A percentile compares a stretch with the other conserved stretches of the same genome.
Evolutionary conservation across 2,797 vertebrate genomes (phyloP).

Genomic region (Scleropages formosus): DNA sequence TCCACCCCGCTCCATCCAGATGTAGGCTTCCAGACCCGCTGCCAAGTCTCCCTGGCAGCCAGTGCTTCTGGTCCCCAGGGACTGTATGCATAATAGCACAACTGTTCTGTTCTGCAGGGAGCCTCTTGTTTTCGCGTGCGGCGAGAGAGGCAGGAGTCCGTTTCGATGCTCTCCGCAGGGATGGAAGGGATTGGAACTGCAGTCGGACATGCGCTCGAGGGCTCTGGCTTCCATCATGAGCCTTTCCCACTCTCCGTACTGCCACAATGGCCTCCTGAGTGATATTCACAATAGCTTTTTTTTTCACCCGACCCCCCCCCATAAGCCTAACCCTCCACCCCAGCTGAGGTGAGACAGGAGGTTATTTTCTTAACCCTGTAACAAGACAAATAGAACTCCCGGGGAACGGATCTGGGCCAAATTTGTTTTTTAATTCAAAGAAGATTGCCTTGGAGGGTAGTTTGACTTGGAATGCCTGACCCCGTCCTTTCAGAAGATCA

Average conservation of each 20-base stretch:
- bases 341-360: constrained; percentile 49
- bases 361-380: constrained; percentile 63
- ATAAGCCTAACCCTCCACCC: constrained; percentile 24
- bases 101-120: constrained; percentile 72
- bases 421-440: constrained; percentile 64
- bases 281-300: constrained; percentile 25
- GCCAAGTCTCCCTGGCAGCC: constrained; percentile 63
- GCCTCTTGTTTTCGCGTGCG: constrained; percentile 52
- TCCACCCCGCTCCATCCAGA: constrained; percentile 65
- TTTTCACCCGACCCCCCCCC: not conserved
- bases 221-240: not conserved
- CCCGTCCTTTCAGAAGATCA: constrained; percentile 51
- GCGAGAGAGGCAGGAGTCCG: not conserved
- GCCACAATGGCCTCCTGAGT: constrained; percentile 58
- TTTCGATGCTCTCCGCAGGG: constrained; percentile 31
- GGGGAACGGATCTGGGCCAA: constrained; percentile 51
- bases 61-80: constrained; percentile 55
- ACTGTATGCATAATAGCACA: constrained; percentile 64
- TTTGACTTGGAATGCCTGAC: constrained; percentile 58
- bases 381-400: constrained; percentile 58
- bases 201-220: not conserved
- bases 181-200: constrained; percentile 37
- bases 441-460: constrained; percentile 47
- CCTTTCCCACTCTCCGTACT: constrained; percentile 38
- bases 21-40: constrained; percentile 58